Evolutionary conservation across 53 echinoderm and acorn worm species (phyloP).

Genomic region (Arbacia lixula): DNA sequence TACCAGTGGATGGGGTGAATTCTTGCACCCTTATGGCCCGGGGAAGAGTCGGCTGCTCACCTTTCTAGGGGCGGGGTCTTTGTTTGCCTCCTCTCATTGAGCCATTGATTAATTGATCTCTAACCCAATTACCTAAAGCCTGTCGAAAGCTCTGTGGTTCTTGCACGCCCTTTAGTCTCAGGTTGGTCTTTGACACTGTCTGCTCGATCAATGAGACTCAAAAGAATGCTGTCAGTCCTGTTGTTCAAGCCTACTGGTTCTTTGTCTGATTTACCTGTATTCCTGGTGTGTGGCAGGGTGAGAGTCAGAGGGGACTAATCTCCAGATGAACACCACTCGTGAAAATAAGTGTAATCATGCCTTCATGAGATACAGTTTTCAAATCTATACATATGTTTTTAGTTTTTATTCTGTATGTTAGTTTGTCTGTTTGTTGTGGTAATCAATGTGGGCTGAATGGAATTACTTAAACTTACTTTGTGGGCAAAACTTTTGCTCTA

Average conservation of each 20-base stretch:
- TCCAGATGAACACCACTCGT: too few relatives aligned
- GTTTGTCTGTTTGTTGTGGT: too few relatives aligned
- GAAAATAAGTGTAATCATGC: too few relatives aligned
- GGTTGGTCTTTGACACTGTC: not conserved
- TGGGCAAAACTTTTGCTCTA: too few relatives aligned
- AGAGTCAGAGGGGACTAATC: too few relatives aligned
- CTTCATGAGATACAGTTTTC: too few relatives aligned
- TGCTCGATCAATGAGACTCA: not conserved
- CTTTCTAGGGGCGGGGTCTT: not conserved
- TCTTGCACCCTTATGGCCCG: not conserved
- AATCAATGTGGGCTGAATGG: too few relatives aligned
- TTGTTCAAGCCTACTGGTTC: conserved; percentile 10
- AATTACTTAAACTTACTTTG: too few relatives aligned
- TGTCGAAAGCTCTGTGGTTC: not conserved
- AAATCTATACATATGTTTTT: too few relatives aligned
- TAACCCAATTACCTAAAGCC: conserved; percentile 6
- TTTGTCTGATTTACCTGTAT: too few relatives aligned
- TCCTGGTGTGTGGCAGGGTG: too few relatives aligned
- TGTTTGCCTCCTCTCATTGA: not conserved
- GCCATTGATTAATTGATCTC: conserved; percentile 16
- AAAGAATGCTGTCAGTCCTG: not conserved
- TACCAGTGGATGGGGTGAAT: not conserved
- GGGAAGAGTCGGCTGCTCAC: not conserved
- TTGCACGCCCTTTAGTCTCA: not conserved
- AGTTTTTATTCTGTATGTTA: too few relatives aligned